These are phyloP conservation scores for Rallus limicola DNA, from an alignment of 2,113 vertebrate genomes.

Conservation along the genomic window DNA sequence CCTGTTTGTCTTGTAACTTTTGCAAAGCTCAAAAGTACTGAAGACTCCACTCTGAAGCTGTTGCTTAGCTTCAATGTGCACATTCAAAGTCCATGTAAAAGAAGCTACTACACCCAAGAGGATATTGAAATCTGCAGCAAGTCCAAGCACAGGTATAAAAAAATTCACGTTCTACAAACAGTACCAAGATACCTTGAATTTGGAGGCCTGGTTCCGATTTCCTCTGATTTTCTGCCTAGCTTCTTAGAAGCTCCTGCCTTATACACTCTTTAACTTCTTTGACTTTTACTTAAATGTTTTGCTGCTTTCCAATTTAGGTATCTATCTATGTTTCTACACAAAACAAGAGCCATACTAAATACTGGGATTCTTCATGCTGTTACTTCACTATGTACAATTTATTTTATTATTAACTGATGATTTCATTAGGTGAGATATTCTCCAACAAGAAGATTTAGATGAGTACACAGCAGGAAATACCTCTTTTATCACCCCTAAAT, in stretches of 20 bases:
- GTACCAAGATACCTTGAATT: not conserved
- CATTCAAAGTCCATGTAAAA: not conserved
- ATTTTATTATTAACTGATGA: not conserved
- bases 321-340: not conserved
- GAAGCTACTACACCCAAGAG: not conserved
- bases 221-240: not conserved
- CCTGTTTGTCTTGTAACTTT: not conserved
- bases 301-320: not conserved
- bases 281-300: not conserved
- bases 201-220: not conserved
- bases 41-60: not conserved
- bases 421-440: not conserved
- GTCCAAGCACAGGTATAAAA: not conserved
- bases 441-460: not conserved
- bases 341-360: not conserved
- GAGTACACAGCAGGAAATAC: not conserved
- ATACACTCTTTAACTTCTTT: not conserved
- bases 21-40: not conserved
- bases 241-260: not conserved
- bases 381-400: not conserved
- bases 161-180: not conserved
- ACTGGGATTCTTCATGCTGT: not conserved
- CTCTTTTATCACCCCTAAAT: not conserved
- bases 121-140: not conserved
- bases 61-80: not conserved